Evolutionary conservation across 2,797 vertebrate genomes (phyloP), one percentile per base, ranked within the genome.

Genomic region (Epinephelus awoara): DNA sequence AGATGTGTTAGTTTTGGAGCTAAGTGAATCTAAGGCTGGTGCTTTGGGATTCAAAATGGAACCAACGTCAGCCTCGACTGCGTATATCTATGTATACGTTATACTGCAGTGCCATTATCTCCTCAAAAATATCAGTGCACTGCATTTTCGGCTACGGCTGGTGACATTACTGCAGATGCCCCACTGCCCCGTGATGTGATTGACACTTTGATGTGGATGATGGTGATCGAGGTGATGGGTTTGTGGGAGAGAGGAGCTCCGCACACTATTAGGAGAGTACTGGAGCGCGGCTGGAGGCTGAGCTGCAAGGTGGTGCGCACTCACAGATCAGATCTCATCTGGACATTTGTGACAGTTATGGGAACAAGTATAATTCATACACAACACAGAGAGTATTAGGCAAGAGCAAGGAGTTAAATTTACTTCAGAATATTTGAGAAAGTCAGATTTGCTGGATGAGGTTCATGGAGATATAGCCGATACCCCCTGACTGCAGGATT

Each of bases 191-290:
- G 62, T 5, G 73, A 75, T 70, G 69, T 78, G 87, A 93, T 79
- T 89, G 91, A 91, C 88, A 89, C 82, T 63, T 78, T 82, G 78
- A 91, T 76, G 85, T 72, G 82, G 84, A 65, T 42, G 69, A 83
- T 77, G 62, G 85, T 27, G 79, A 92, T 84, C 15, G 70, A 77
- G 77, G 50, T 70, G 76, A 84, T 81, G 78, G 83, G 38, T 83
- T 50, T 47, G 62, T n/a, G 59, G 68, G 47, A 67, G 72, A 56
- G 65, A 58, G 61, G 52, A 73, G 72, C 51, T 42, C 78, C 49
- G 54, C 44, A 67, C 57, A 27, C 61, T 80, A 49, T 89, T 72
- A 81, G 51, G 38, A 51, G 73, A 69, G 66, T n/a, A 67, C 4
- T 71, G 73, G 70, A 77, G 82, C 58, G 1, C 6, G 23, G 57